Base-by-base conservation (phyloP, 2,113 vertebrate species). In the Brachionichthys hirsutus region DNA sequence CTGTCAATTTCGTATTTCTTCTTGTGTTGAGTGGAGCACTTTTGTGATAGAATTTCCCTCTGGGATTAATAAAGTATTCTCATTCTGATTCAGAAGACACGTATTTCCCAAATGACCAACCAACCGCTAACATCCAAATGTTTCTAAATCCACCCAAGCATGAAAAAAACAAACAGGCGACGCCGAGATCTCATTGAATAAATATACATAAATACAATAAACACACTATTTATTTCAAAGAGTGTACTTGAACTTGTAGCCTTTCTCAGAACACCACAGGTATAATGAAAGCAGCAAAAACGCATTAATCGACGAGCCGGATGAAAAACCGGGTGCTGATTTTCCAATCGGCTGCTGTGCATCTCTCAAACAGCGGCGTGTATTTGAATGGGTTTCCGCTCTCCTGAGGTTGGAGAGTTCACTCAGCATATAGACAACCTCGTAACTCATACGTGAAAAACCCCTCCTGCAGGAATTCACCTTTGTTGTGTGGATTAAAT, bases 201-300 rank as follows among this genome's bases (percentile, higher is more conserved):
- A 62, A 82, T 49, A 64, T 43, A 70, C 57, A 67, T 44, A 53
- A 53, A 62, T 43, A 48, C 20, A 18, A 44, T 30, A 58, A 34
- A 19, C 46, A 38, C 11, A 17, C 15, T 38, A 49, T 41, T 16
- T 18, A n/a, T 63, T 46, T 80, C 67, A 66, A 38, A 35, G 9
- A 69, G 13, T 50, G 30, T 40, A 57, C 49, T 38, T 10, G 16
- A 43, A 63, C 43, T 55, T 40, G 16, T 71, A 61, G 55, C 43
- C 54, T 48, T 54, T 41, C 12, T n/a, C 52, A 34, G 43, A 78
- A 62, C 44, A 68, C 53, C 48, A 43, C 65, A 66, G 62, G 69
- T 77, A 55, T 83, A 79, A 83, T 77, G 67, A 81, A 82, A 81
- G 79, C 71, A 67, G 65, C 71, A 71, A 72, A n/a, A 75, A 77